Percentiles rank a stretch among this genome's conserved stretches.
Conservation (phyloP, 2,888 invertebrate genomes). For the Eulithis testata region DNA sequence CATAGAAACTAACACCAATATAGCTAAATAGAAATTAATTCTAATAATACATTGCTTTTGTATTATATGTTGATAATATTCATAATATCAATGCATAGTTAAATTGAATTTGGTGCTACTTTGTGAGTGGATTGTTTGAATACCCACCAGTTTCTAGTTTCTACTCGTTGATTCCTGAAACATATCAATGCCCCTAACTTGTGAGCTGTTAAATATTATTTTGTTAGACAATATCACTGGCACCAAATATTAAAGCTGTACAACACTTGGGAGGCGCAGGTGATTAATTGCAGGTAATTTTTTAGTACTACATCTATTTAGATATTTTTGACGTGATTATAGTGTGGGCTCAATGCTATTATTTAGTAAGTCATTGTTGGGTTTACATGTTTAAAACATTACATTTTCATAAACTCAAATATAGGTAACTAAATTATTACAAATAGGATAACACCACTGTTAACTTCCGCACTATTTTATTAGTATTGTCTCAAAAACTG, state of each 20-base stretch:
- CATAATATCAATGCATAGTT: slow-evolving; percentile 28
- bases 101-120: slow-evolving; percentile 74
- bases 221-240: neutral
- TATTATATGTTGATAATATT: neutral
- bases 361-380: too few species aligned
- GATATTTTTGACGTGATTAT: neutral
- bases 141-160: neutral
- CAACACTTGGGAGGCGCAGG: neutral
- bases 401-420: too few species aligned
- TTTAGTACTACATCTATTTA: neutral
- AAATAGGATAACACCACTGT: neutral
- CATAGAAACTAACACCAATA: slow-evolving; percentile 37
- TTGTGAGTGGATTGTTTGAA: slow-evolving; percentile 15
- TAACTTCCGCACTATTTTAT: neutral
- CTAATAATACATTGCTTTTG: slow-evolving; percentile 28
- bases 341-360: neutral
- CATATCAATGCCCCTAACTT: neutral
- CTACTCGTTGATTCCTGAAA: neutral
- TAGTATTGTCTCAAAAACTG: neutral
- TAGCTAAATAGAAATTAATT: slow-evolving; percentile 30
- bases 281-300: neutral
- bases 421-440: too few species aligned
- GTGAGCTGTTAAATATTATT: neutral
- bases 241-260: neutral
- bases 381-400: too few species aligned